A percentile compares a stretch with the other conserved stretches of the same genome.
These are phyloP conservation scores for Oreochromis mossambicus DNA, from an alignment of 2,797 vertebrate species.

Conservation along the genomic window DNA sequence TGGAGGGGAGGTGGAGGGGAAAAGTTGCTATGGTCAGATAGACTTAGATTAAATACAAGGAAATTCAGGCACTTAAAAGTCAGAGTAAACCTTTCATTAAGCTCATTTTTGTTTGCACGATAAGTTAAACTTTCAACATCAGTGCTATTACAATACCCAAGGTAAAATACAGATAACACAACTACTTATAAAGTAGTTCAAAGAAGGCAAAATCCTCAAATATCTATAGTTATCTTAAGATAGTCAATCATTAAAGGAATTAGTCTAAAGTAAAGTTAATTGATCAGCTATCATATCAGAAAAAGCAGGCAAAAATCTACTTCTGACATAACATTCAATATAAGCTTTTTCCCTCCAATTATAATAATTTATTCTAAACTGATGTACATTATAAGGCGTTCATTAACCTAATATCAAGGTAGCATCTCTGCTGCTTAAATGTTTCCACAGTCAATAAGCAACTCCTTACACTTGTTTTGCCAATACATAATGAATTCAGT, in stretches of 20 bases:
- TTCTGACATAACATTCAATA: background rate
- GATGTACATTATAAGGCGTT: background rate
- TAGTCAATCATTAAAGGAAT: background rate
- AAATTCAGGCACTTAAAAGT: slow-evolving; percentile 28
- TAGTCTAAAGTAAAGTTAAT: background rate
- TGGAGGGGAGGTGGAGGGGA: background rate
- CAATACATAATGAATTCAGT: slow-evolving; percentile 9
- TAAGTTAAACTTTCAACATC: background rate
- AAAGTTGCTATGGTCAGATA: slow-evolving; percentile 19
- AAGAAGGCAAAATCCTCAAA: background rate
- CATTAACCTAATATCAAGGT: background rate
- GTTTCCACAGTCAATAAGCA: background rate
- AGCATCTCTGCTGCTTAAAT: background rate
- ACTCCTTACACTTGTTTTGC: slow-evolving; percentile 2
- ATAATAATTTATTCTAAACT: background rate
- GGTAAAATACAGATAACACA: background rate
- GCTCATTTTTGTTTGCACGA: background rate
- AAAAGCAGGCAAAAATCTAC: background rate
- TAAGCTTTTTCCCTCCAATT: background rate
- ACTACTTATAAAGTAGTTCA: background rate
- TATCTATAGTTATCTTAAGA: background rate
- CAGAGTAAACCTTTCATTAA: slow-evolving; percentile 25
- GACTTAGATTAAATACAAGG: slow-evolving; percentile 15
- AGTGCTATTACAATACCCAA: background rate
- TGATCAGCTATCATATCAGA: background rate